These are phyloP conservation scores for Vesta saturnalis DNA, from an alignment of 2,888 invertebrate genomes.

Conservation along the genomic window DNA sequence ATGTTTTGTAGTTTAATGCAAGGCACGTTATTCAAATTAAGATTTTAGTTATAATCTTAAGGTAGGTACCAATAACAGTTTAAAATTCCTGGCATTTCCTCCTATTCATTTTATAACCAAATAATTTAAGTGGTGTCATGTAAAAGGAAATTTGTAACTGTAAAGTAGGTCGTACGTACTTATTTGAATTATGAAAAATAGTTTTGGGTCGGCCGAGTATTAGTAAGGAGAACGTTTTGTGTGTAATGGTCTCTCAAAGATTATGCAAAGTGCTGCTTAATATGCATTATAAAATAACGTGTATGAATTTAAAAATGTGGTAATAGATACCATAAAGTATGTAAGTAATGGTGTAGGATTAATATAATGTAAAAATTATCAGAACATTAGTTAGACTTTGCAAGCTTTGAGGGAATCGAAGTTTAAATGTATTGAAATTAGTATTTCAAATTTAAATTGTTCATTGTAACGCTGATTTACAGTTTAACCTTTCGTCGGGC, in stretches of 20 bases:
- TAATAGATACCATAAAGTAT: too few relatives aligned
- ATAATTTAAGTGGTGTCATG: constrained; percentile 4
- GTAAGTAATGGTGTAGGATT: too few relatives aligned
- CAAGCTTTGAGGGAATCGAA: too few relatives aligned
- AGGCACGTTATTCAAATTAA: background rate
- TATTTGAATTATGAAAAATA: constrained; percentile 1
- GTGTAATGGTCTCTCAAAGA: background rate
- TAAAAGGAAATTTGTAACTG: constrained; percentile 3
- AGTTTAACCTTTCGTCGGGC: too few relatives aligned
- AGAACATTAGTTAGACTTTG: too few relatives aligned
- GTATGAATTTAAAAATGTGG: background rate
- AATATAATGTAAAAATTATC: too few relatives aligned
- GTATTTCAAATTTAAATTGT: too few relatives aligned
- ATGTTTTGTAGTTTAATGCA: background rate
- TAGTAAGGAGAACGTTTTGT: background rate
- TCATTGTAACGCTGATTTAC: too few relatives aligned
- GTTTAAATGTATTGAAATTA: too few relatives aligned
- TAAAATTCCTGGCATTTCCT: background rate
- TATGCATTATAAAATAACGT: background rate
- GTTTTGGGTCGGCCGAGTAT: background rate
- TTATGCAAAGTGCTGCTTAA: background rate
- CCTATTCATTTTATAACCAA: constrained; percentile 7
- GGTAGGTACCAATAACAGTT: background rate
- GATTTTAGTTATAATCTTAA: background rate
- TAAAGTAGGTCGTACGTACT: constrained; percentile 3